Percentiles rank a stretch among this genome's conserved stretches.
These are phyloP conservation scores for Harlomillsia oculata DNA, from an alignment of 1,140 invertebrate species.

Conservation along the genomic window DNA sequence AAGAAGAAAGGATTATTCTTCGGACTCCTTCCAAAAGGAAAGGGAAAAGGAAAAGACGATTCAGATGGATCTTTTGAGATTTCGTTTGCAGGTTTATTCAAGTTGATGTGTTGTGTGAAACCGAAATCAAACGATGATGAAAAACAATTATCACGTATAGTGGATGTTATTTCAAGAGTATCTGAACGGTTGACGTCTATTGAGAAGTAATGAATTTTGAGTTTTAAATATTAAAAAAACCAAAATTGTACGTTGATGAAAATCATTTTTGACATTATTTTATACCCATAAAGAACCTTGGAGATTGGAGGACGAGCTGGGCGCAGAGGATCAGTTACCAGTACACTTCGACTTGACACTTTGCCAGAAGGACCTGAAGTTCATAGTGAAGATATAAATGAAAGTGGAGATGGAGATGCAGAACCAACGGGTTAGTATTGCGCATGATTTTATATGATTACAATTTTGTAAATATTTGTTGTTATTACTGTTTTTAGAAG, in stretches of 20 bases:
- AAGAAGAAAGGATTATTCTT: constrained; percentile 26
- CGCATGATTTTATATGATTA: neutral
- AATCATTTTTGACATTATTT: neutral
- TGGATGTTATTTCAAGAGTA: constrained; percentile 38
- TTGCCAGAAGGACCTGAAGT: neutral
- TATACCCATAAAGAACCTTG: neutral
- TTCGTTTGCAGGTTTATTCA: constrained; percentile 42
- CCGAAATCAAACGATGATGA: constrained; percentile 38
- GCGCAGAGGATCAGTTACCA: too few relatives aligned
- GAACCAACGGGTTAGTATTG: neutral
- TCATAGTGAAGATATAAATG: neutral
- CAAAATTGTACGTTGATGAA: neutral
- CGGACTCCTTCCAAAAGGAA: constrained; percentile 11
- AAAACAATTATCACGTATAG: constrained; percentile 39
- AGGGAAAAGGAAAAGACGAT: constrained; percentile 32
- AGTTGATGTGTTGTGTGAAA: constrained; percentile 42
- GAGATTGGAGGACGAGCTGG: neutral
- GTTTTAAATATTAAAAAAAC: neutral
- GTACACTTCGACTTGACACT: neutral
- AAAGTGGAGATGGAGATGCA: neutral
- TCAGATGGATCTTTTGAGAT: constrained; percentile 43
- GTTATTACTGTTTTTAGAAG: neutral
- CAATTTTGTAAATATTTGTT: neutral
- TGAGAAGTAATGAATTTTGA: constrained; percentile 32
- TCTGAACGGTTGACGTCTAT: constrained; percentile 37